Evolutionary conservation across 1,140 invertebrate genomes (phyloP).

Genomic region (Drosophila tsacasi): DNA sequence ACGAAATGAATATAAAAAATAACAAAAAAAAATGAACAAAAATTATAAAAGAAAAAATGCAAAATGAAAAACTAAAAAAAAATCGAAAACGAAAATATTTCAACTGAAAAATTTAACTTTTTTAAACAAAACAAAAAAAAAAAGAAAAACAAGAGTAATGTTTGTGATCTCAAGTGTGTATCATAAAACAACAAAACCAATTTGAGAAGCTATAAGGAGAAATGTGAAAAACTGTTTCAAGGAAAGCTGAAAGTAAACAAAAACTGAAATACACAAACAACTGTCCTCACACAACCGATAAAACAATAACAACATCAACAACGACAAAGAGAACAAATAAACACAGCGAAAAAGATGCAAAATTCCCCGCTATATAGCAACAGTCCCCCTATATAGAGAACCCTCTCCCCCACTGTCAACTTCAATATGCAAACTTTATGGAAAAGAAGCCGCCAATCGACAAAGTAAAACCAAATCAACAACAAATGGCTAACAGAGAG

Average conservation of each 20-base stretch:
- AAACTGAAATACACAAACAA: conserved; percentile 51
- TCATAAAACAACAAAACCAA: conserved; percentile 73
- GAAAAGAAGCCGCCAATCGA: conserved; percentile 59
- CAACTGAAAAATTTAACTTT: conserved; percentile 77
- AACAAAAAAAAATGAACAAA: conserved; percentile 53
- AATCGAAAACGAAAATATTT: conserved; percentile 73
- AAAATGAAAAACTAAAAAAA: conserved; percentile 63
- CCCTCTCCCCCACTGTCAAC: conserved; percentile 56
- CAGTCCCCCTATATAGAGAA: conserved; percentile 22
- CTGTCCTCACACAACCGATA: conserved; percentile 56
- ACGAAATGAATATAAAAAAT: conserved; percentile 38
- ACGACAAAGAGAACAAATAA: conserved; percentile 48
- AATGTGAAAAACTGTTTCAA: conserved; percentile 43
- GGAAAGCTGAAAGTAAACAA: conserved; percentile 51
- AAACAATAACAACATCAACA: conserved; percentile 49
- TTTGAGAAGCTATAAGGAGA: conserved; percentile 66
- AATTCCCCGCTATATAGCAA: conserved; percentile 61
- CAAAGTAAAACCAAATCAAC: conserved; percentile 52
- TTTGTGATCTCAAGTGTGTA: conserved; percentile 85
- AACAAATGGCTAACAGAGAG: conserved; percentile 38
- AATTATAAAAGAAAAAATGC: conserved; percentile 68
- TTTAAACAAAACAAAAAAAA: conserved; percentile 66
- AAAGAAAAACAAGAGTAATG: conserved; percentile 65
- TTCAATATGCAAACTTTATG: conserved; percentile 71
- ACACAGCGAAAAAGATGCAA: conserved; percentile 79